Conservation (phyloP, 1,140 invertebrate species). For the Drosophila triauraria region DNA sequence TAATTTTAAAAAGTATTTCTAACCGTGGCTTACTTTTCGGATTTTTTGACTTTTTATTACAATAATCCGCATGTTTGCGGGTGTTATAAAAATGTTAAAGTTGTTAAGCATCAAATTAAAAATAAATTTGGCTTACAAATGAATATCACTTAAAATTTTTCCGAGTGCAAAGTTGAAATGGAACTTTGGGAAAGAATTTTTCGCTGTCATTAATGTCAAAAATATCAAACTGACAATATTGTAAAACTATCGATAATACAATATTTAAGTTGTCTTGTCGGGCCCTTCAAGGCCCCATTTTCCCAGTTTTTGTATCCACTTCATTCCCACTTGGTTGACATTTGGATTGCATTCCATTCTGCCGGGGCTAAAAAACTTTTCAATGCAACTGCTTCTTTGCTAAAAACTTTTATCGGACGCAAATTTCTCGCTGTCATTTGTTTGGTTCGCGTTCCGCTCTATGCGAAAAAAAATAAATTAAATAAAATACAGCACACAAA, state of each 20-base stretch:
- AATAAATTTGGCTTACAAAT: no score
- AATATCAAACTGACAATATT: conserved; percentile 74
- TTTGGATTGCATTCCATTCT: conserved; percentile 53
- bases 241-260: conserved; percentile 70
- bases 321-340: conserved; percentile 27
- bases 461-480: conserved; percentile 22
- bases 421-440: conserved; percentile 73
- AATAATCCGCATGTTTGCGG: no score
- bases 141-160: background rate
- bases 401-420: conserved; percentile 39
- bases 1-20: no score
- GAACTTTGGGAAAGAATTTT: conserved; percentile 44
- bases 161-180: conserved; percentile 20
- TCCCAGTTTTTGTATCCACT: background rate
- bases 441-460: conserved; percentile 32
- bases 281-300: conserved; percentile 4
- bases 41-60: no score
- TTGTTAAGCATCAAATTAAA: no score
- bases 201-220: conserved; percentile 73
- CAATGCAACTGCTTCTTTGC: conserved; percentile 14
- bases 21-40: no score
- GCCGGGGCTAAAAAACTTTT: conserved; percentile 24
- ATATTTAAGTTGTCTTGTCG: conserved; percentile 44
- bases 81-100: no score
- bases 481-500: conserved; percentile 45